A percentile compares a stretch with the other conserved stretches of the same genome.
Conservation (phyloP, 2,113 vertebrate species). For the Amblyopsis rosae region DNA sequence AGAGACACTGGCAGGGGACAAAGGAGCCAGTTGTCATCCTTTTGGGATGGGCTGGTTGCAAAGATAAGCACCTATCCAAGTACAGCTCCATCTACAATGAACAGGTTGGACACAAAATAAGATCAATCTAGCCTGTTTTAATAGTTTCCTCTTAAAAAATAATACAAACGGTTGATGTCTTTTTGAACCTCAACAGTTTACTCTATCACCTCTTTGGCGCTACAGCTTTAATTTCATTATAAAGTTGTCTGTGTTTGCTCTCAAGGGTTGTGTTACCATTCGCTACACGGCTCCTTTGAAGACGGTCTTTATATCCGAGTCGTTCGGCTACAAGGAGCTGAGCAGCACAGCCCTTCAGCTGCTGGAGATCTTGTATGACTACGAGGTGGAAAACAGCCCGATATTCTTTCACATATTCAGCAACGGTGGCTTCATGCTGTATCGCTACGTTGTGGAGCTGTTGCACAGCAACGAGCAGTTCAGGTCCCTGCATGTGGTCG, state of each 20-base stretch:
- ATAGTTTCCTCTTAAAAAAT: not conserved
- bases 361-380: slow-evolving; percentile 89
- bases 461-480: slow-evolving; percentile 79
- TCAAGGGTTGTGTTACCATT: slow-evolving; percentile 89
- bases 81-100: slow-evolving; percentile 92
- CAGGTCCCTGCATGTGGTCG: slow-evolving; percentile 79
- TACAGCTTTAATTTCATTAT: not conserved
- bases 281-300: slow-evolving; percentile 90
- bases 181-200: not conserved
- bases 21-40: slow-evolving; percentile 89
- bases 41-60: slow-evolving; percentile 94
- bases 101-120: slow-evolving; percentile 76
- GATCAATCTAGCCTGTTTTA: not conserved
- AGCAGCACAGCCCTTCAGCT: slow-evolving; percentile 81
- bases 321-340: slow-evolving; percentile 88
- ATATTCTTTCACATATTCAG: slow-evolving; percentile 94
- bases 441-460: slow-evolving; percentile 88
- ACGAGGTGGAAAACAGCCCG: slow-evolving; percentile 86
- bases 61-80: slow-evolving; percentile 89
- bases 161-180: not conserved
- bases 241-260: not conserved
- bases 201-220: too few species aligned
- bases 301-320: slow-evolving; percentile 89
- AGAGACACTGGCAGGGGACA: slow-evolving; percentile 75
- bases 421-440: slow-evolving; percentile 93